phyloP scores from a whole-genome alignment of 1,140 invertebrate genomes.

The Zaprionus africanus region DNA sequence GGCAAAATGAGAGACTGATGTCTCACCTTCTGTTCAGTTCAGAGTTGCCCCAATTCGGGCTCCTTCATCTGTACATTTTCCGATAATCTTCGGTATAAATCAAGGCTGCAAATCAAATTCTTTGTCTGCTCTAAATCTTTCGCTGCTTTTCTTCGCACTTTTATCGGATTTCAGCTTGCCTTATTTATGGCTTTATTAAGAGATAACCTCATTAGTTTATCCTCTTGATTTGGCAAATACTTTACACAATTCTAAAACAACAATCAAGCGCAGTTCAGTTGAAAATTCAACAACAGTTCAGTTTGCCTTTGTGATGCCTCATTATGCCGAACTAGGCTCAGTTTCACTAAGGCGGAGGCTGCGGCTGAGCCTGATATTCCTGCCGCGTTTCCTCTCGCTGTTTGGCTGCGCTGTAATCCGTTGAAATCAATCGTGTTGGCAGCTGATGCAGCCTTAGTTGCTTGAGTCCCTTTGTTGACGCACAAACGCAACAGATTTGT shows the following conservation, averaged over 20 bases:
- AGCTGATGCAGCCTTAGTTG: not conserved
- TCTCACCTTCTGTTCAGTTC: not conserved
- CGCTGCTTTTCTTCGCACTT: not conserved
- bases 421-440: not conserved
- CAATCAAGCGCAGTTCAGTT: not conserved
- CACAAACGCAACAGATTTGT: constrained; percentile 42
- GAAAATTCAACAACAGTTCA: no score
- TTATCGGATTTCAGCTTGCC: not conserved
- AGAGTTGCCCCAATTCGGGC: no score
- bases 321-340: no score
- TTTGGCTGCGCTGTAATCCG: not conserved
- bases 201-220: not conserved
- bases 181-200: not conserved
- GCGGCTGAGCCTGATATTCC: no score
- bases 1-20: not conserved
- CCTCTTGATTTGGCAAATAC: no score
- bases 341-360: no score
- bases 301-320: not conserved
- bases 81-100: not conserved
- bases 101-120: not conserved
- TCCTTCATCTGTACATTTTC: not conserved
- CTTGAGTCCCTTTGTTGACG: not conserved
- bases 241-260: no score
- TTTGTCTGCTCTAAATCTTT: not conserved
- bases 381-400: not conserved